phyloP scores from a whole-genome alignment of 2,113 vertebrate species.

The Eonycteris spelaea region DNA sequence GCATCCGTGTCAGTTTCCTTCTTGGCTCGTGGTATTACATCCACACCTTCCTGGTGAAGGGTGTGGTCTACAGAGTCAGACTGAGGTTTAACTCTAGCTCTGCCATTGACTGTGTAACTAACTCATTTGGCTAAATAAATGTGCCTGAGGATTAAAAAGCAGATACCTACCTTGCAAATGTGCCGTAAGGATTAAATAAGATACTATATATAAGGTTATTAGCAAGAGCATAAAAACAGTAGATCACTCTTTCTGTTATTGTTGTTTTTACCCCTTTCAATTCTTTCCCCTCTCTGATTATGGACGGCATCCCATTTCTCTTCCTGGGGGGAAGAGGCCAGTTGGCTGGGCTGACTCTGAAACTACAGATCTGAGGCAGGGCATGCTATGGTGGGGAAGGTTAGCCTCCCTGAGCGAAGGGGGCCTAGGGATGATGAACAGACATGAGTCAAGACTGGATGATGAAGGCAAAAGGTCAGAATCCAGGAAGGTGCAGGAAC shows the following conservation, averaged over 20 bases:
- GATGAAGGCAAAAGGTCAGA: background rate
- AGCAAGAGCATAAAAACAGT: background rate
- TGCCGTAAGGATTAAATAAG: background rate
- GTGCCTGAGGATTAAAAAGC: background rate
- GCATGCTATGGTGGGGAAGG: no score
- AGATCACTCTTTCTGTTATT: background rate
- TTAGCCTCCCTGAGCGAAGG: background rate
- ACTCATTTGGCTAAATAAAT: background rate
- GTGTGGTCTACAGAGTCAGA: background rate
- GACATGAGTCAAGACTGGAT: background rate
- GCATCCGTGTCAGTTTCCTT: no score
- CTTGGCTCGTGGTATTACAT: no score
- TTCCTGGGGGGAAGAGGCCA: background rate
- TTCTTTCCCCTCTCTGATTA: background rate
- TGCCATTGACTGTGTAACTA: background rate
- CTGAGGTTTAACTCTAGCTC: background rate
- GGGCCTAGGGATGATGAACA: background rate
- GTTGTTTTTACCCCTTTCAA: background rate
- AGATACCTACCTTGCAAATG: background rate
- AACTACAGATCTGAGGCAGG: background rate
- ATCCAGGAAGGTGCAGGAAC: background rate
- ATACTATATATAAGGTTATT: background rate
- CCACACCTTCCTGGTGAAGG: no score
- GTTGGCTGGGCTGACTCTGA: no score
- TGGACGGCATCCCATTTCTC: background rate